phyloP scores from a whole-genome alignment of 2,797 vertebrate genomes.

The Dallia pectoralis region DNA sequence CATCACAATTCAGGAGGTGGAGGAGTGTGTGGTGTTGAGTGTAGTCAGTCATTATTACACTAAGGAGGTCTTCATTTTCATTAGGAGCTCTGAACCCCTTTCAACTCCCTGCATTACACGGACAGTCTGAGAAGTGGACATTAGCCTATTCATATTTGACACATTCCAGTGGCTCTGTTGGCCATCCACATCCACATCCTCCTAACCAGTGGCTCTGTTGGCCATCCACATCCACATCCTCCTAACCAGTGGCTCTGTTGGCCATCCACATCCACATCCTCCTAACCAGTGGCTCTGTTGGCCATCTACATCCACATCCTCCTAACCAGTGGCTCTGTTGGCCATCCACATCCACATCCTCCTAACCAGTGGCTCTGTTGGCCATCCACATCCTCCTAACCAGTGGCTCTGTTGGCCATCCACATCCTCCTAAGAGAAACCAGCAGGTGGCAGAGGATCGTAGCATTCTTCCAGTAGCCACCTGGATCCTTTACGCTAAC shows the following conservation, averaged over 20 bases:
- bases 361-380: neutral
- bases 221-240: neutral
- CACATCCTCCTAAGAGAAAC: neutral
- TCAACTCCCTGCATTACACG: neutral
- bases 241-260: neutral
- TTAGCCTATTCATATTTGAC: neutral
- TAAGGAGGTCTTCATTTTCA: neutral
- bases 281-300: neutral
- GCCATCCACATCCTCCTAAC: neutral
- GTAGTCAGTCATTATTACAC: slow-evolving; percentile 1
- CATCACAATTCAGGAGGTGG: neutral
- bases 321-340: neutral
- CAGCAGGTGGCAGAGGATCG: neutral
- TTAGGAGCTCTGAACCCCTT: neutral
- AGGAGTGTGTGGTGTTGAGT: neutral
- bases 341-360: neutral
- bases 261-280: neutral
- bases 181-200: neutral
- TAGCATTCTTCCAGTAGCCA: neutral
- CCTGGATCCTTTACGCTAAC: neutral
- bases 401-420: neutral
- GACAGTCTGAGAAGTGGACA: neutral
- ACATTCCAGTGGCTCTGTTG: neutral
- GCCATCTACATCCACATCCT: neutral
- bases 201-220: neutral